Evolutionary conservation across 2,888 invertebrate species (phyloP).

Genomic region (Dyspetes luteomarginatus): DNA sequence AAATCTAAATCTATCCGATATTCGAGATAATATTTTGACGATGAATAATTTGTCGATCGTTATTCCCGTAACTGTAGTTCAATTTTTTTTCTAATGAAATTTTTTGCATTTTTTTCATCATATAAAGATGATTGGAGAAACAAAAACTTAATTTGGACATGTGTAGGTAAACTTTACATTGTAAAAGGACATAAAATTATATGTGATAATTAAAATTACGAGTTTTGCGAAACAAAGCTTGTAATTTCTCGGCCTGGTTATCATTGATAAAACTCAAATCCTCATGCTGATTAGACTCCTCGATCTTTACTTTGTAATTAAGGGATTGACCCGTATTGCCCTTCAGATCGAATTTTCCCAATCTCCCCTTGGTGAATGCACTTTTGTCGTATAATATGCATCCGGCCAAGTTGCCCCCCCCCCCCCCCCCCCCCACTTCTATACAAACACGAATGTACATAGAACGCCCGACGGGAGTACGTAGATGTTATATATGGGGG

Average conservation of each 20-base stretch:
- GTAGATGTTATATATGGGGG: not conserved
- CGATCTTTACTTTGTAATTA: not conserved
- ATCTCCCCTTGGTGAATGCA: constrained; percentile 15
- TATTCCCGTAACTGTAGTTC: no score
- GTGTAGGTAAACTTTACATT: no score
- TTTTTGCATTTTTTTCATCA: no score
- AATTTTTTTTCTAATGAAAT: no score
- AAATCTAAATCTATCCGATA: no score
- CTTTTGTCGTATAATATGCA: constrained; percentile 32
- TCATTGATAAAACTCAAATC: not conserved
- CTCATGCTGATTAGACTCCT: not conserved
- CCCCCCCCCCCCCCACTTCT: not conserved
- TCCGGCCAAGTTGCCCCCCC: constrained; percentile 23
- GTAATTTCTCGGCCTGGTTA: not conserved
- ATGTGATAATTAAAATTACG: no score
- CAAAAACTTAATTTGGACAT: no score
- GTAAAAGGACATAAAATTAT: no score
- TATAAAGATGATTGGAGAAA: no score
- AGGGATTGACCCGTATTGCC: not conserved
- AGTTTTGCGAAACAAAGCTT: no score
- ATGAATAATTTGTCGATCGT: no score
- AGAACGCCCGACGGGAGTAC: not conserved
- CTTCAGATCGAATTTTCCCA: not conserved
- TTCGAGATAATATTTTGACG: no score
- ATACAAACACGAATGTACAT: constrained; percentile 16